Evolutionary conservation across 2,888 invertebrate genomes (phyloP), one percentile per base, ranked within the genome.

Genomic region (Catocala nupta): DNA sequence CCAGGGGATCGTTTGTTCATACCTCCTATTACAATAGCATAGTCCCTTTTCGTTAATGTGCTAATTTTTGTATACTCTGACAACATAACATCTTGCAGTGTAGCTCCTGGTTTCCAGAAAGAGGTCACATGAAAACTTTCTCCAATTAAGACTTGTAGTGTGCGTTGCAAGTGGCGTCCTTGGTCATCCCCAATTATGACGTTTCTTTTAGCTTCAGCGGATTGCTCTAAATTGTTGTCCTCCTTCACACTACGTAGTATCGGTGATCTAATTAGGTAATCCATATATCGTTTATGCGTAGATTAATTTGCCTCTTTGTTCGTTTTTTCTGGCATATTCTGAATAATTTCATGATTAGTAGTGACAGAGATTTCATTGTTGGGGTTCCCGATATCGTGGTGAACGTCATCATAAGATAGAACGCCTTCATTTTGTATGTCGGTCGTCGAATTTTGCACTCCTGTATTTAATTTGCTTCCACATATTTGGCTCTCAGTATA

Each of bases 51-150:
- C 12, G 39, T 42, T 12, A 52, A 6, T 12, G 6, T 8, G n/a
- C 8, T 39, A 11, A 52, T 42, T 42, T 42, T 9, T 6, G 39
- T 5, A 9, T 11, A 9, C 6, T 39, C 39, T 0, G 52, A 7
- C 12, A 12, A 6, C 4, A 52, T 8, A 7, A 52, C 10, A 42
- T 52, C 52, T 52, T 52, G 52, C 3, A 52, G 13, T 6, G 52
- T 42, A 0, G 52, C 52, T 11, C 42, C 42, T 13, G 52, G 42
- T 13, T 52, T 52, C 39, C 52, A 42, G 12, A 42, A 52, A 10
- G n/a, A 39, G 7, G 5, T 42, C 4, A 52, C 52, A 10, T 52
- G 12, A 9, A 42, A 52, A 2, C 10, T 12, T 16, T 42, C 16
- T n/a, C 52, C 52, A 3, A 52, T 42, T 5, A 52, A 11, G 4